Conservation (phyloP, 1,140 invertebrate genomes). For the Drosophila nebulosa region DNA sequence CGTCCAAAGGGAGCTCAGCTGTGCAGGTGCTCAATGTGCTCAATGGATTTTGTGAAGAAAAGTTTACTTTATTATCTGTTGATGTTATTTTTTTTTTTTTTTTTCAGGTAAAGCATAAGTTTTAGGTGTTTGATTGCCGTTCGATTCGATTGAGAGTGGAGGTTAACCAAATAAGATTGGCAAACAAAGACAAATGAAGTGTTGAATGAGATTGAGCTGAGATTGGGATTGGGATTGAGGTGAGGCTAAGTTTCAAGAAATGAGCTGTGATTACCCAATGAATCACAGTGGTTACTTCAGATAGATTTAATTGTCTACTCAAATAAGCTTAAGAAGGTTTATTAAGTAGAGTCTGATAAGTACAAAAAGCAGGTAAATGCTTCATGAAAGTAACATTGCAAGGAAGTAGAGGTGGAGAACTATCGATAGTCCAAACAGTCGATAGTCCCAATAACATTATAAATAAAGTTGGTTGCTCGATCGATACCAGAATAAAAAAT, state of each 20-base stretch:
- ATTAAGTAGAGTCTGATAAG: too few relatives aligned
- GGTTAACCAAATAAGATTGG: not conserved
- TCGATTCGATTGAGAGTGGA: not conserved
- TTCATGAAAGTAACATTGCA: too few relatives aligned
- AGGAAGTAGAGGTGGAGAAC: too few relatives aligned
- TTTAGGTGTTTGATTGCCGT: slow-evolving; percentile 2
- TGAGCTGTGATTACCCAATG: too few relatives aligned
- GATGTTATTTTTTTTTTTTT: slow-evolving; percentile 2
- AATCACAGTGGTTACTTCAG: too few relatives aligned
- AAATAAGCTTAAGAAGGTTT: too few relatives aligned
- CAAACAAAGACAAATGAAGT: not conserved
- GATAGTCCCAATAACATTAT: too few relatives aligned
- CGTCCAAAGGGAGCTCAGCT: not conserved
- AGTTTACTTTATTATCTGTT: not conserved
- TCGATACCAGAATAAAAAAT: too few relatives aligned
- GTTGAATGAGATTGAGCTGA: not conserved
- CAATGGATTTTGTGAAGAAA: slow-evolving; percentile 5
- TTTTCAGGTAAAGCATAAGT: slow-evolving; percentile 1
- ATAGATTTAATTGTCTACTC: too few relatives aligned
- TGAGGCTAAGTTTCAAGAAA: not conserved
- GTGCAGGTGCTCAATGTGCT: not conserved
- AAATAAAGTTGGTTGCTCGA: too few relatives aligned
- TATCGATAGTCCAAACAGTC: too few relatives aligned
- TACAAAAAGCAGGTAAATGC: too few relatives aligned
- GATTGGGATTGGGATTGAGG: not conserved